Base-by-base conservation (phyloP, 2,888 invertebrate genomes). In the Andrena fulva region DNA sequence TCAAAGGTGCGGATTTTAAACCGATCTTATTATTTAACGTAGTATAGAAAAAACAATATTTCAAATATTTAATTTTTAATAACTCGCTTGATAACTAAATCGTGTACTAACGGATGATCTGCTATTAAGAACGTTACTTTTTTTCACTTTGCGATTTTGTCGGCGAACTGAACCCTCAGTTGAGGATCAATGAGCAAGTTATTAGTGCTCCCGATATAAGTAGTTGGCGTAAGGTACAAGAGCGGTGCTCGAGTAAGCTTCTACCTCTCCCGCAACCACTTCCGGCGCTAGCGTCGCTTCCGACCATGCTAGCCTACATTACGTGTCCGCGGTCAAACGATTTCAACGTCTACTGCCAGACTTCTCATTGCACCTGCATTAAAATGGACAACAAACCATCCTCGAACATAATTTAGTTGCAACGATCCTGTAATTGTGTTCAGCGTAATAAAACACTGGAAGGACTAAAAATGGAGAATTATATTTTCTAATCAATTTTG, bases 301-400 rank as follows among this genome's bases (percentile, higher is more conserved):
- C 54, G 62, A 63, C 35, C 54, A 50, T 27, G 69, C 52, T 50
- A 29, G 6, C 48, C 33, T 20, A 42, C 69, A 72, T 75, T 78
- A 69, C 52, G 64, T 64, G 48, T 29, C 35, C 68, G 48, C 70
- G 54, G 77, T 64, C 69, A 81, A 84, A 85, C 83, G 86, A 89
- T 87, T 86, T 86, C 75, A 78, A 71, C 84, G 85, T 85, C 87
- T 82, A 75, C 74, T 70, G 74, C 6, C 54, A 80, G 69, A 82
- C 80, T 84, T 74, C 80, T 82, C 80, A 80, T 77, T 77, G 63
- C 63, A 35, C 52, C 16, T n/a, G 20, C 1, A n/a, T 20, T 20
- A 52, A 52, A 52, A 52, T 52, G 52, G 6, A 52, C 20, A 20
- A 7, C 20, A 66, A 42, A 42, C 12, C 12, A 42, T 42, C 42